phyloP scores from a whole-genome alignment of 2,113 vertebrate genomes.

The Oncorhynchus nerka region DNA sequence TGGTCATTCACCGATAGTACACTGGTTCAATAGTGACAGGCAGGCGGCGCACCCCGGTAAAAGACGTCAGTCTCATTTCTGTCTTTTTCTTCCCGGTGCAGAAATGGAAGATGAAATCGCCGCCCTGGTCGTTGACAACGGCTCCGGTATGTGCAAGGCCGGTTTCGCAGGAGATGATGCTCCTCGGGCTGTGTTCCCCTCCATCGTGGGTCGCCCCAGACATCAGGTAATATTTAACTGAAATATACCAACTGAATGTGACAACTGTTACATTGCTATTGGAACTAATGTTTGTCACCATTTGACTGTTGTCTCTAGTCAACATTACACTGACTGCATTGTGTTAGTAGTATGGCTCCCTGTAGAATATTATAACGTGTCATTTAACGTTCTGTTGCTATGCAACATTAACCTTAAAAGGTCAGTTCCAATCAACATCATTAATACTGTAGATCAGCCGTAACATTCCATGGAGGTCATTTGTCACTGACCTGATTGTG shows the following conservation, averaged over 20 bases:
- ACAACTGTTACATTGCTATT: too few species aligned
- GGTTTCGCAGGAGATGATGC: conserved; percentile 77
- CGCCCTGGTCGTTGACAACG: conserved; percentile 76
- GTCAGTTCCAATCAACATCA: too few species aligned
- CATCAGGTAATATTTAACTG: conserved; percentile 64
- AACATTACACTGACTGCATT: neutral
- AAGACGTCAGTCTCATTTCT: neutral
- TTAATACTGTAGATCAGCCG: too few species aligned
- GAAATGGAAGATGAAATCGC: conserved; percentile 87
- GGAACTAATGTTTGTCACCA: too few species aligned
- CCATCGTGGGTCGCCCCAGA: conserved; percentile 75
- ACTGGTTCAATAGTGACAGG: neutral
- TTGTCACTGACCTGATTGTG: too few species aligned
- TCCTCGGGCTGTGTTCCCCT: conserved; percentile 73
- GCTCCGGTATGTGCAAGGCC: conserved; percentile 79
- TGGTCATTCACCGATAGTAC: conserved; percentile 9
- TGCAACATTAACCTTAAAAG: neutral
- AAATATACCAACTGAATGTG: neutral
- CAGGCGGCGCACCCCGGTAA: too few species aligned
- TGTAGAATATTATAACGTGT: neutral
- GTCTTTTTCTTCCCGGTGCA: conserved; percentile 32
- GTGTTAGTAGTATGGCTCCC: neutral
- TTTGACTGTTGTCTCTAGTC: neutral
- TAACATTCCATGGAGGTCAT: too few species aligned
- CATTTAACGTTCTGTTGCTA: neutral